Conservation (phyloP, 2,113 vertebrate genomes). For the Condylura cristata region DNA sequence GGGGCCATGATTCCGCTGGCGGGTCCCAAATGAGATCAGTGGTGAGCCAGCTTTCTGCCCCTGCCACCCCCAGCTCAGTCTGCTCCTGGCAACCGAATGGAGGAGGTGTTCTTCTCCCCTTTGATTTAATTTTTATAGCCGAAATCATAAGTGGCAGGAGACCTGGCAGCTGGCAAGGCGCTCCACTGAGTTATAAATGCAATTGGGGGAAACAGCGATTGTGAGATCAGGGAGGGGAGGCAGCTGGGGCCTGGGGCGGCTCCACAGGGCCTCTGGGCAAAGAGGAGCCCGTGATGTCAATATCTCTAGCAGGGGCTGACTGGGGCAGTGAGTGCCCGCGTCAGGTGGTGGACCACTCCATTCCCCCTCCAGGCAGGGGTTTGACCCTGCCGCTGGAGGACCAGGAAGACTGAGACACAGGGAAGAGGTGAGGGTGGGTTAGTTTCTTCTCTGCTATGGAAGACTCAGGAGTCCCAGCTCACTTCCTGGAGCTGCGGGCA, state of each 20-base stretch:
- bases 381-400: not conserved
- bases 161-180: slow-evolving; percentile 71
- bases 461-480: not conserved
- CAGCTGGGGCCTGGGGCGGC: not conserved
- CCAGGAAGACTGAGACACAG: not conserved
- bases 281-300: not conserved
- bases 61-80: not conserved
- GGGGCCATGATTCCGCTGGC: slow-evolving; percentile 18
- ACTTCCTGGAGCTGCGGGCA: not conserved
- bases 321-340: not conserved
- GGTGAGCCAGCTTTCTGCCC: not conserved
- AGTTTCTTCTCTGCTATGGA: not conserved
- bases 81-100: not conserved
- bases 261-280: fast-evolving
- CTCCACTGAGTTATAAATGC: slow-evolving; percentile 40
- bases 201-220: not conserved
- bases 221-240: not conserved
- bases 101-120: not conserved
- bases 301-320: not conserved
- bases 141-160: slow-evolving; percentile 41
- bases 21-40: slow-evolving; percentile 69
- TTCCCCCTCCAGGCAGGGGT: not conserved
- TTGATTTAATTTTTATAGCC: slow-evolving; percentile 68
- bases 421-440: not conserved
- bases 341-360: not conserved